A percentile compares a stretch with the other conserved stretches of the same genome.
Evolutionary conservation across 2,888 invertebrate species (phyloP).

Genomic region (Adineta ricciae): DNA sequence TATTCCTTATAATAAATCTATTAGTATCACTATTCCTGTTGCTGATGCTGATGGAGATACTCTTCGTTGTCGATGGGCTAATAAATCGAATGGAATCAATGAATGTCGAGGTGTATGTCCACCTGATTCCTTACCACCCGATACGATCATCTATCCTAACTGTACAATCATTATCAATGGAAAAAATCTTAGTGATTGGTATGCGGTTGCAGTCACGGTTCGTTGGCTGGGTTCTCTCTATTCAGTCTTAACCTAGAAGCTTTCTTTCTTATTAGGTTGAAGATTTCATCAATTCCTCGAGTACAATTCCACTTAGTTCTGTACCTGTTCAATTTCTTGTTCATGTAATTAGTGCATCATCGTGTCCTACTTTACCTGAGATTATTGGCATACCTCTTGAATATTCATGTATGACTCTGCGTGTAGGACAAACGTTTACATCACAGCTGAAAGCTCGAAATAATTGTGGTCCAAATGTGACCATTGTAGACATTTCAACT

Average conservation of each 20-base stretch:
- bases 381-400: neutral
- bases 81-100: neutral
- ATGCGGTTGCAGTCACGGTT: neutral
- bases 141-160: neutral
- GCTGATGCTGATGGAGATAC: neutral
- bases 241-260: neutral
- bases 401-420: neutral
- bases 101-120: neutral
- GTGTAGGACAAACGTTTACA: neutral
- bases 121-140: neutral
- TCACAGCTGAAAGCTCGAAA: neutral
- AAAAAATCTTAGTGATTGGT: neutral
- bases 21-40: neutral
- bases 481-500: neutral
- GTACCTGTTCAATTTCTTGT: conserved; percentile 1
- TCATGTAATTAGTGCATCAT: neutral
- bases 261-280: neutral
- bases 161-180: neutral
- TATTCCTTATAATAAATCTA: neutral
- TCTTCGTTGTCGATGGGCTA: neutral
- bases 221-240: neutral
- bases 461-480: neutral
- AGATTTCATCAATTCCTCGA: neutral
- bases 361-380: neutral
- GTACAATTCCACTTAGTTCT: neutral